Conservation (phyloP, 2,797 vertebrate species). For the Monodelphis domestica region DNA sequence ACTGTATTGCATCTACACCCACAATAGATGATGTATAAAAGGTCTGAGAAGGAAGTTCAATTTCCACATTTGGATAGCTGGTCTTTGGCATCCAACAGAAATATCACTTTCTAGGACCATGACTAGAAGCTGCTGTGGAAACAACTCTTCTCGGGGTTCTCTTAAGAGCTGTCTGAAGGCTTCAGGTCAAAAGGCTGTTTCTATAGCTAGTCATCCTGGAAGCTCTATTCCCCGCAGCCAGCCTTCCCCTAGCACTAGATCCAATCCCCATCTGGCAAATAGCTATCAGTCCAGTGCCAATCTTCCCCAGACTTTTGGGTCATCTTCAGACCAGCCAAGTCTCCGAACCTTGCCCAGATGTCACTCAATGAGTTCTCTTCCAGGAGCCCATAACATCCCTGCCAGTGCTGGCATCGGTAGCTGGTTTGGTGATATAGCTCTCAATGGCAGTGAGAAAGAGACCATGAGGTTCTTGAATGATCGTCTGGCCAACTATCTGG, state of each 20-base stretch:
- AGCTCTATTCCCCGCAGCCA: background rate
- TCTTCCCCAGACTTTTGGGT: background rate
- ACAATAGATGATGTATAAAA: background rate
- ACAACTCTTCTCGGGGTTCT: background rate
- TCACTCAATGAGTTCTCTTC: background rate
- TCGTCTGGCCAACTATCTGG: constrained; percentile 88
- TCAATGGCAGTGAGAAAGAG: constrained; percentile 84
- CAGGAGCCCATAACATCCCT: background rate
- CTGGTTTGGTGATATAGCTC: constrained; percentile 76
- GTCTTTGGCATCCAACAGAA: background rate
- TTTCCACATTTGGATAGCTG: background rate
- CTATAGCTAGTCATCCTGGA: background rate
- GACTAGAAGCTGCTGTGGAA: background rate
- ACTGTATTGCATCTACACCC: background rate
- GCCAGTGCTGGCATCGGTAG: constrained; percentile 20
- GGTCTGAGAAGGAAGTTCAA: background rate
- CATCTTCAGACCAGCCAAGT: background rate
- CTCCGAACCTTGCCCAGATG: background rate
- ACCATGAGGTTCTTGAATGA: constrained; percentile 91
- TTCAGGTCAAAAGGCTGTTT: background rate
- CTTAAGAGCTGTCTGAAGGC: background rate
- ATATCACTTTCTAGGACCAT: background rate
- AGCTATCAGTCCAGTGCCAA: background rate
- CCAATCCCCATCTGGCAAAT: background rate
- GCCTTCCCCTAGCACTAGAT: background rate